These are phyloP conservation scores for Cetoscarus ocellatus DNA, from an alignment of 2,797 vertebrate species.

Conservation along the genomic window DNA sequence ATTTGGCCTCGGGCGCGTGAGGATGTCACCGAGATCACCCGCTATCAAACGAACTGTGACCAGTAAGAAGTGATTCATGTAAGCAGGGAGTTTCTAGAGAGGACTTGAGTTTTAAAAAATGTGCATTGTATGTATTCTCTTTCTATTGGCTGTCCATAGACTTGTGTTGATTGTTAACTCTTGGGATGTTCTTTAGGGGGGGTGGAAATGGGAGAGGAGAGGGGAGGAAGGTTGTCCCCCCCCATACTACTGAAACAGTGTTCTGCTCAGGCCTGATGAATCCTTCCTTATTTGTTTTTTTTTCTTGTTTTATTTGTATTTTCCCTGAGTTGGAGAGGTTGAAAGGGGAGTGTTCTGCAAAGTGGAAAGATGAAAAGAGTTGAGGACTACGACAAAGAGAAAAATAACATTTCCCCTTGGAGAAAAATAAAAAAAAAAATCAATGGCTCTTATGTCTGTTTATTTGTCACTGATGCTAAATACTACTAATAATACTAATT, in stretches of 20 bases:
- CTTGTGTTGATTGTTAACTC: slow-evolving; percentile 81
- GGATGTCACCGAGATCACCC: slow-evolving; percentile 63
- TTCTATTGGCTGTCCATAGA: slow-evolving; percentile 82
- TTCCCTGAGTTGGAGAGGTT: slow-evolving; percentile 76
- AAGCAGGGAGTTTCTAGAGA: slow-evolving; percentile 66
- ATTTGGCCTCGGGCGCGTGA: slow-evolving; percentile 42
- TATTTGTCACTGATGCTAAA: neutral
- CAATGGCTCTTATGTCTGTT: slow-evolving; percentile 65
- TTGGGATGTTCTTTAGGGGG: slow-evolving; percentile 67
- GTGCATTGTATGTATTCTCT: slow-evolving; percentile 82
- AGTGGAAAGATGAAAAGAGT: slow-evolving; percentile 68
- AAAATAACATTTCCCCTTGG: slow-evolving; percentile 85
- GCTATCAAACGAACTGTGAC: slow-evolving; percentile 71
- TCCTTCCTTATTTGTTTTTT: slow-evolving; percentile 74
- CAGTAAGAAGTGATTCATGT: slow-evolving; percentile 68
- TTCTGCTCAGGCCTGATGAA: slow-evolving; percentile 83
- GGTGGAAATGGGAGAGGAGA: slow-evolving; percentile 25
- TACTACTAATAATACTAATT: too few species aligned
- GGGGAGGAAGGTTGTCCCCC: slow-evolving; percentile 54
- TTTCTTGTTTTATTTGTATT: slow-evolving; percentile 76
- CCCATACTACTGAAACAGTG: slow-evolving; percentile 82
- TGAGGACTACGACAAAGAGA: slow-evolving; percentile 84
- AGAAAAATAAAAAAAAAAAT: slow-evolving; percentile 76
- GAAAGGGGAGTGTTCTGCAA: slow-evolving; percentile 73
- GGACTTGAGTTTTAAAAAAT: slow-evolving; percentile 75